Conservation (phyloP, 2,888 invertebrate species). For the Hydraecia micacea region DNA sequence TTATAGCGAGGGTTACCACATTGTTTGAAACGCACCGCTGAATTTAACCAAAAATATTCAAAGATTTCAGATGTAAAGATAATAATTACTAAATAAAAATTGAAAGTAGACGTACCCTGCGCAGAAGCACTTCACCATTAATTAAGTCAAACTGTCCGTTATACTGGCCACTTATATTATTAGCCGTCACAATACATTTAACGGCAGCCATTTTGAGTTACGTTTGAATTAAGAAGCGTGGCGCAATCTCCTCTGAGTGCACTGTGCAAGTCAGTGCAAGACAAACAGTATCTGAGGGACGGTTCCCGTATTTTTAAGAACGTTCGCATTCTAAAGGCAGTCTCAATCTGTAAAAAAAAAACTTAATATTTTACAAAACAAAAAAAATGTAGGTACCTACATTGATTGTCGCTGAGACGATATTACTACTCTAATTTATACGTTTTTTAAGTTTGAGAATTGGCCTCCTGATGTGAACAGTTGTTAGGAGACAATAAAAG, state of each 20-base stretch:
- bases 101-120: constrained; percentile 70
- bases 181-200: constrained; percentile 88
- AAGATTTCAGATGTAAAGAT: constrained; percentile 41
- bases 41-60: constrained; percentile 46
- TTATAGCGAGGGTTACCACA: constrained; percentile 28
- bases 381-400: neutral
- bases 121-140: constrained; percentile 81
- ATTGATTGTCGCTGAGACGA: neutral
- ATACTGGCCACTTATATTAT: constrained; percentile 81
- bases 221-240: constrained; percentile 59
- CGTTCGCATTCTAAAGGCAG: neutral
- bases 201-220: constrained; percentile 78
- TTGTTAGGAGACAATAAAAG: neutral
- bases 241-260: constrained; percentile 35
- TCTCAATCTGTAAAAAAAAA: neutral
- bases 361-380: neutral
- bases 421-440: neutral
- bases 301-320: neutral
- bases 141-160: constrained; percentile 84
- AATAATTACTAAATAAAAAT: constrained; percentile 68
- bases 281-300: neutral
- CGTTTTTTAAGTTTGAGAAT: neutral
- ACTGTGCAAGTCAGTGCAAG: neutral
- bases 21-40: constrained; percentile 52
- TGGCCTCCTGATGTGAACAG: neutral